Conservation (phyloP, 2,113 vertebrate species). For the Colinus virginianus region DNA sequence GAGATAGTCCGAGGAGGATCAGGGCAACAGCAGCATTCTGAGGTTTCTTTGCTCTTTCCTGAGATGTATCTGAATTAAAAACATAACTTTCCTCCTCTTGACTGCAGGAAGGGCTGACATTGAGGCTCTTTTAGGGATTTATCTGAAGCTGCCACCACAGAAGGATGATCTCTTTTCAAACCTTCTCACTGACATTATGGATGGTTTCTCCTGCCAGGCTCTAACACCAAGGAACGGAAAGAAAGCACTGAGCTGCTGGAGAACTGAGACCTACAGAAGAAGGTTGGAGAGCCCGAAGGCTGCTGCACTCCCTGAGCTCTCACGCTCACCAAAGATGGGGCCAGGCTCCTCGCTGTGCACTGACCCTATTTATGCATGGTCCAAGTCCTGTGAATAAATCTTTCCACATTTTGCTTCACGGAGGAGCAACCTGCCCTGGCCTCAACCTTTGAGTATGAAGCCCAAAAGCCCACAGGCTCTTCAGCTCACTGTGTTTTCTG, state of each 20-base stretch:
- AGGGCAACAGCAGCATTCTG: not conserved
- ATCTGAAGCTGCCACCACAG: not conserved
- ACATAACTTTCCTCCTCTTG: not conserved
- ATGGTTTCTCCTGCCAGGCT: not conserved
- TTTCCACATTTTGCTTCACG: not conserved
- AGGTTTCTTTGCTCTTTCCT: not conserved
- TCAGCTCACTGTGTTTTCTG: not conserved
- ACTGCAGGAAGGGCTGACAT: not conserved
- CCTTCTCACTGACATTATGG: not conserved
- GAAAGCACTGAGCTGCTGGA: accelerated
- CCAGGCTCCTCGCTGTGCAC: not conserved
- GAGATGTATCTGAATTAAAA: not conserved
- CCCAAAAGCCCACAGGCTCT: not conserved
- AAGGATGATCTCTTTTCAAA: not conserved
- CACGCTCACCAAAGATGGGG: not conserved
- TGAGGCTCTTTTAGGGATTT: not conserved
- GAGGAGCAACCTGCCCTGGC: not conserved
- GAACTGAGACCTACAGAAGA: not conserved
- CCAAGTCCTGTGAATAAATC: not conserved
- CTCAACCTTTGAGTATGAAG: not conserved
- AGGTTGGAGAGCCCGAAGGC: not conserved
- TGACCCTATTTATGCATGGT: not conserved
- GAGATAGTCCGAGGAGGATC: not conserved
- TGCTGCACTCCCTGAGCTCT: not conserved
- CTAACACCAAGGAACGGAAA: not conserved